Percentiles rank a stretch among this genome's conserved stretches.
phyloP scores from a whole-genome alignment of 2,888 invertebrate species.

The Lasioglossum pauxillum region DNA sequence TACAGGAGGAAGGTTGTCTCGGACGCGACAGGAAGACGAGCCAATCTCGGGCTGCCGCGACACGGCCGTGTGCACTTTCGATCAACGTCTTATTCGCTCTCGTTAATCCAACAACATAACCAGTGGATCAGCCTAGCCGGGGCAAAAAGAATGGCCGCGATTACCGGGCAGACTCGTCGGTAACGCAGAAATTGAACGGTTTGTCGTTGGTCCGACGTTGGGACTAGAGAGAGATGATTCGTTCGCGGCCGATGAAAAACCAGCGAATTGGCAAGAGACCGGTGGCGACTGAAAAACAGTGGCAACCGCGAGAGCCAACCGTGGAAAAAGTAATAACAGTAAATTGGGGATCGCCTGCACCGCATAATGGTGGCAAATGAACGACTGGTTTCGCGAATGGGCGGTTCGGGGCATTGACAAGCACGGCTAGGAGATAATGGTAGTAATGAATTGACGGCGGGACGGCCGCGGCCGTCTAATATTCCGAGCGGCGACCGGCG shows the following conservation, averaged over 20 bases:
- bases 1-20: slow-evolving; percentile 16
- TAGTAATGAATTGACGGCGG: slow-evolving; percentile 36
- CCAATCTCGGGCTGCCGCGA: neutral
- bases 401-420: slow-evolving; percentile 36
- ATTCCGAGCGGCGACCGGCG: neutral
- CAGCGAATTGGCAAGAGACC: neutral
- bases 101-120: neutral
- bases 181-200: slow-evolving; percentile 7
- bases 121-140: neutral
- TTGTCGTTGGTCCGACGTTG: neutral
- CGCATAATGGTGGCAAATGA: slow-evolving; percentile 46
- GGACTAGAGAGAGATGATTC: neutral
- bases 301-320: slow-evolving; percentile 4
- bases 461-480: neutral
- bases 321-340: slow-evolving; percentile 30
- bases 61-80: neutral
- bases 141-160: neutral
- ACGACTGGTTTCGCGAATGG: slow-evolving; percentile 24
- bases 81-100: slow-evolving; percentile 24
- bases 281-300: slow-evolving; percentile 25
- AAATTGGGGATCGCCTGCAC: slow-evolving; percentile 28
- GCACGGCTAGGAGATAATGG: slow-evolving; percentile 37
- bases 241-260: neutral
- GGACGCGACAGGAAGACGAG: neutral
- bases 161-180: neutral